Evolutionary conservation across 2,888 invertebrate genomes (phyloP), one percentile per base, ranked within the genome.

Genomic region (Apantesis nais): DNA sequence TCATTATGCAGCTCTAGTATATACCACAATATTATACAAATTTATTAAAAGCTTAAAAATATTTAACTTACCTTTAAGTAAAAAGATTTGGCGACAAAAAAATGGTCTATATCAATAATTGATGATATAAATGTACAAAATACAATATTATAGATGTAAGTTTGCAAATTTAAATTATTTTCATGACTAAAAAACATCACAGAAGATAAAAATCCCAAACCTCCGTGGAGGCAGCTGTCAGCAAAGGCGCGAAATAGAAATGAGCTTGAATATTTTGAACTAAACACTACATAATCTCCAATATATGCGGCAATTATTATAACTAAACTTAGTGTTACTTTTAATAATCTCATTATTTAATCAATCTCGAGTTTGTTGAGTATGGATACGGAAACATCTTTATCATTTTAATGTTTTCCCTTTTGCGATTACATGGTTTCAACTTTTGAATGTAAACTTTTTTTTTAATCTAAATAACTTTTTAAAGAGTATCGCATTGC

Each of bases 21-120:
- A n/a, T n/a, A n/a, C n/a, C 34, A 34, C 34, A 4, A 34, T 34
- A 34, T 34, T 22, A 44, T 12, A 7, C 22, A 48, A 2, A 22
- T 48, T 48, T 48, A 58, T 39, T 41, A 44, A 9, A 29, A 63
- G 44, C 29, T 31, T 19, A 9, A 9, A 25, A 29, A 8, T 37
- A 14, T 16, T 48, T 48, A 16, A 70, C 82, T 85, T 76, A 94
- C 94, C 92, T 92, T 92, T 2, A 90, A 82, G 75, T 87, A 67
- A 72, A 94, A 75, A 5, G 94, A 94, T 77, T 77, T 90, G 2
- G 95, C 94, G 0, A 90, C 89, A n/a, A 94, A 83, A 58, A 89
- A 84, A 81, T 94, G 94, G 68, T 94, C 94, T 0, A 94, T 68
- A 78, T 94, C 94, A 34, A 94, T 94, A 0, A 91, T 67, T 0